phyloP scores from a whole-genome alignment of 2,888 invertebrate genomes.

The Ethmia dodecea region DNA sequence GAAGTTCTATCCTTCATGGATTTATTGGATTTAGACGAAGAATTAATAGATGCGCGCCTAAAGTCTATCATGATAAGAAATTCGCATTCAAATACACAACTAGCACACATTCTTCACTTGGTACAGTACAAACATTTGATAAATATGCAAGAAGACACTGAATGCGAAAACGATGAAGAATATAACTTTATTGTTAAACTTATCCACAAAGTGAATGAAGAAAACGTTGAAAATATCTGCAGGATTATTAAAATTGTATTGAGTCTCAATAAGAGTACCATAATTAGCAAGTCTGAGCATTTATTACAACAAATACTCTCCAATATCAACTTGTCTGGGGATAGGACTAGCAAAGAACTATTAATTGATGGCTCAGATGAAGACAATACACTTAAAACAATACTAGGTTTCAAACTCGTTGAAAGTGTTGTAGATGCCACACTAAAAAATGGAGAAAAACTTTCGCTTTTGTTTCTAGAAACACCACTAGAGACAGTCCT shows the following conservation, averaged over 20 bases:
- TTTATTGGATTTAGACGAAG: conserved; percentile 62
- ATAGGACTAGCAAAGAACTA: too few species aligned
- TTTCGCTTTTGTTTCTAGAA: conserved; percentile 44
- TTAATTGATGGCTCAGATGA: not conserved
- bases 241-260: conserved; percentile 46
- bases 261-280: conserved; percentile 35
- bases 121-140: conserved; percentile 62
- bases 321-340: conserved; percentile 33
- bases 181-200: conserved; percentile 48
- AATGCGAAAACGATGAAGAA: conserved; percentile 56
- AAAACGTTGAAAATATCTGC: conserved; percentile 44
- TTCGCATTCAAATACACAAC: conserved; percentile 37
- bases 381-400: conserved; percentile 13
- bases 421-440: conserved; percentile 49
- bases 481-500: conserved; percentile 46
- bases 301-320: conserved; percentile 58
- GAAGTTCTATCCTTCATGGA: conserved; percentile 52
- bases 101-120: conserved; percentile 44
- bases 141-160: conserved; percentile 49
- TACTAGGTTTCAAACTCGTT: conserved; percentile 43
- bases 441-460: conserved; percentile 27
- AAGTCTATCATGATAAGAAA: conserved; percentile 43
- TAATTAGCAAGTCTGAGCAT: conserved; percentile 58
- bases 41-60: conserved; percentile 50
- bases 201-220: conserved; percentile 29